Percentiles rank a stretch among this genome's conserved stretches.
phyloP scores from a whole-genome alignment of 2,797 vertebrate genomes.

The Etheostoma nigrum region DNA sequence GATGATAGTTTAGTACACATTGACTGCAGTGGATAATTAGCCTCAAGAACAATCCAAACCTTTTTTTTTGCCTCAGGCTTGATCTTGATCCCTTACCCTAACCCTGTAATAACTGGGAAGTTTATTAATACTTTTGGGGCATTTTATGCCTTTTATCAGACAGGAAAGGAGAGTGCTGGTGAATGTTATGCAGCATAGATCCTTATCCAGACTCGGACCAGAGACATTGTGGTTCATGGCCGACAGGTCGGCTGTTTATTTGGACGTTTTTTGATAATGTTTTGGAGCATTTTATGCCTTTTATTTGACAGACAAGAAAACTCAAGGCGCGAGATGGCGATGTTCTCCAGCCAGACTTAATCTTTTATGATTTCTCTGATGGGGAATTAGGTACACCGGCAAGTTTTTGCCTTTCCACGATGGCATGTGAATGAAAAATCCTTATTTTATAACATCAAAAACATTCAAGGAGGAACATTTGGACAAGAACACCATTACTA shows the following conservation, averaged over 20 bases:
- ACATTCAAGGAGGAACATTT: slow-evolving; percentile 2
- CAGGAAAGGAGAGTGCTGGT: background rate
- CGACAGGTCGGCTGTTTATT: background rate
- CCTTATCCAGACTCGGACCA: background rate
- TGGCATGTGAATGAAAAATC: background rate
- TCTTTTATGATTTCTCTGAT: background rate
- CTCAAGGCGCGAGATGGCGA: too few species aligned
- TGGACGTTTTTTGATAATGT: background rate
- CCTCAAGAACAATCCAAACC: slow-evolving; percentile 4
- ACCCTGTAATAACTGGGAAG: background rate
- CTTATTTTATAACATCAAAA: slow-evolving; percentile 13
- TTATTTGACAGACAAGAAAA: too few species aligned
- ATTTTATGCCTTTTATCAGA: slow-evolving; percentile 18
- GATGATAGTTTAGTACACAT: slow-evolving; percentile 22
- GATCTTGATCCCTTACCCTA: slow-evolving; percentile 1
- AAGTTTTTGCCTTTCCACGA: background rate
- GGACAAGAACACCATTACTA: background rate
- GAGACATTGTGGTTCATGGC: background rate
- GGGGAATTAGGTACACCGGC: background rate
- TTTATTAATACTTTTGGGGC: background rate
- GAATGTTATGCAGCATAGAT: background rate
- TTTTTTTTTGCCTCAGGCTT: slow-evolving; percentile 10
- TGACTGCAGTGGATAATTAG: background rate
- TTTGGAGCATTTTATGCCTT: too few species aligned
- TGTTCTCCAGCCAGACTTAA: background rate